Base-by-base conservation (phyloP, 2,113 vertebrate species). In the Monopterus albus region DNA sequence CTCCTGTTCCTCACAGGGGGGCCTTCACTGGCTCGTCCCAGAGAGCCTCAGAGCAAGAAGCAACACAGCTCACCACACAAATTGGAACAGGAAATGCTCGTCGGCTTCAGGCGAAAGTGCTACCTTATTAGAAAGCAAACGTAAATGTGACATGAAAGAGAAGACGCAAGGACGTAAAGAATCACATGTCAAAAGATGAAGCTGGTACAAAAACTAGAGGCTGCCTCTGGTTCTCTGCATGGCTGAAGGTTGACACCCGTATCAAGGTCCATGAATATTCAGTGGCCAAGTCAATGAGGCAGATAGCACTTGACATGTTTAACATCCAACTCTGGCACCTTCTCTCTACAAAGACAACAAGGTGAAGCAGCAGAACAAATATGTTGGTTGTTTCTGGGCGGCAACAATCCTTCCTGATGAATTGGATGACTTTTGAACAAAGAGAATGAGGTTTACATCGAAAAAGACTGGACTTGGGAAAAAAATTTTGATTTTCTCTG, bases 261-360 rank as follows among this genome's bases (percentile, higher is more conserved):
- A 86, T 86, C 79, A 65, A 58, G 69, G 9, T 29, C 18, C 70
- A 84, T 89, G 91, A 92, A 92, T 93, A 92, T 91, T 91, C 88
- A 92, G 82, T 40, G 61, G 21, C 61, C 75, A 58, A 82, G 82
- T 88, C 87, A 91, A 91, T 86, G 88, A 89, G 75, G 84, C 84
- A 82, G 82, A 86, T 72, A 88, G 82, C 72, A 64, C 82, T 83
- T 78, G 81, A 87, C 83, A 73, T 86, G 88, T 83, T 83, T 59
- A 84, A 91, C 89, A 87, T 81, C 85, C 79, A 91, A 89, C 87
- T 90, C 87, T 90, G 86, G 88, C 87, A 85, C 84, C 80, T 71
- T 61, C 70, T 49, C 69, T 69, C 70, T 35, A 56, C 78, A 78
- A 81, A 81, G 86, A 65, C 87, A 84, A 83, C 84, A 79, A 85